phyloP scores from a whole-genome alignment of 2,888 invertebrate species.

The Drosophila stalkeri region DNA sequence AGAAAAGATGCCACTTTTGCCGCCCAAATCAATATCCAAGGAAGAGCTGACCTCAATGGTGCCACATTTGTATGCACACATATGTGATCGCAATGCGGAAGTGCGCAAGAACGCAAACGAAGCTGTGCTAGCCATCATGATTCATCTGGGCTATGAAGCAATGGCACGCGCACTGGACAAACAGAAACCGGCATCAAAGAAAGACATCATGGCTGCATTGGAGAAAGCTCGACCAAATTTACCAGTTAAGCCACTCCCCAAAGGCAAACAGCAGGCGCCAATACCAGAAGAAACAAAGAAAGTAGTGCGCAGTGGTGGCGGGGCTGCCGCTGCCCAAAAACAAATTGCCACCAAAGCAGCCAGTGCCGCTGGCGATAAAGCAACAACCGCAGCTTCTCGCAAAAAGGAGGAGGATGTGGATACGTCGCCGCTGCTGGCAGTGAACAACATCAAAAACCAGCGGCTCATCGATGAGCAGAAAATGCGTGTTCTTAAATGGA shows the following conservation, averaged over 20 bases:
- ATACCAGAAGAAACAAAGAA: slow-evolving; percentile 86
- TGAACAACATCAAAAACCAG: slow-evolving; percentile 95
- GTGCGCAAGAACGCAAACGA: slow-evolving; percentile 96
- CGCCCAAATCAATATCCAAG: slow-evolving; percentile 90
- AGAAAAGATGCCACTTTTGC: slow-evolving; percentile 91
- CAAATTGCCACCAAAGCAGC: slow-evolving; percentile 53
- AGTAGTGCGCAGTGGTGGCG: slow-evolving; percentile 78
- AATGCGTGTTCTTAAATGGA: slow-evolving; percentile 97
- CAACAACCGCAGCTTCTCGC: slow-evolving; percentile 84
- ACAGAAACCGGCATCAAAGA: slow-evolving; percentile 90
- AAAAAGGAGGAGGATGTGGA: slow-evolving; percentile 96
- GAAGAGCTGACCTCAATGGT: slow-evolving; percentile 93
- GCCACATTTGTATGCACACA: slow-evolving; percentile 91
- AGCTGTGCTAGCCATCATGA: slow-evolving; percentile 96
- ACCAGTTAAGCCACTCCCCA: slow-evolving; percentile 92
- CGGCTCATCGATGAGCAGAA: slow-evolving; percentile 97
- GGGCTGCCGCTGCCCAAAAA: slow-evolving; percentile 55
- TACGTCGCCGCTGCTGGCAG: slow-evolving; percentile 90
- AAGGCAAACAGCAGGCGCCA: slow-evolving; percentile 87
- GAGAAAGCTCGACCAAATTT: slow-evolving; percentile 94
- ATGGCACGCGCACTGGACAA: slow-evolving; percentile 85
- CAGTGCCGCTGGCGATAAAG: slow-evolving; percentile 48
- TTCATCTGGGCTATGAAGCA: slow-evolving; percentile 91
- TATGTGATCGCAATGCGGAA: slow-evolving; percentile 96
- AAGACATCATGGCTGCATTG: slow-evolving; percentile 91